A percentile compares a stretch with the other conserved stretches of the same genome.
Conservation (phyloP, 1,140 invertebrate genomes). For the Nilaparvata lugens region DNA sequence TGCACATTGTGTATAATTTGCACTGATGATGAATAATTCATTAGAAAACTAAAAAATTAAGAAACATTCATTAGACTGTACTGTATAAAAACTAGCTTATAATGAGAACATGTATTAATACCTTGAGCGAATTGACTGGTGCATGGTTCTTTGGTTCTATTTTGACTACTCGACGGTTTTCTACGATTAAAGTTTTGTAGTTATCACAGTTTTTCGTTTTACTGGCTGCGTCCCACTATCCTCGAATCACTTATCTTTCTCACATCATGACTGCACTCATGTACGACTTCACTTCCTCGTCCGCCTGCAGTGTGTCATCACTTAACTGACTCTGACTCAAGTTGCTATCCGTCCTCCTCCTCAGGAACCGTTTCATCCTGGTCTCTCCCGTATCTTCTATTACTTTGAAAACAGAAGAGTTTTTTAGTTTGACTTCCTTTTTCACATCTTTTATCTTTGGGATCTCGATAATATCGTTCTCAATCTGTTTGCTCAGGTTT, state of each 20-base stretch:
- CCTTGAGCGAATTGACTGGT: no score
- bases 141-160: no score
- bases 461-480: conserved; percentile 19
- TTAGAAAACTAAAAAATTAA: no score
- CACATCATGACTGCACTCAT: conserved; percentile 21
- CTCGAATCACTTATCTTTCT: neutral
- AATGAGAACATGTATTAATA: no score
- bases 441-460: neutral
- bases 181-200: neutral
- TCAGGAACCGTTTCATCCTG: no score
- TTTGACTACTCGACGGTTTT: neutral
- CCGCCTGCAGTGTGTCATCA: conserved; percentile 26
- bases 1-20: no score
- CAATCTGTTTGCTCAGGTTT: conserved; percentile 21
- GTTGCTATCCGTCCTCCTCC: no score
- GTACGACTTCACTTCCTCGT: conserved; percentile 25
- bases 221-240: neutral
- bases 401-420: conserved; percentile 17
- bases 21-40: no score
- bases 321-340: conserved; percentile 14
- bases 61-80: no score
- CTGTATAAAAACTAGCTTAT: no score
- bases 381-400: conserved; percentile 15
- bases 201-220: neutral
- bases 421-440: neutral